Percentiles rank a stretch among this genome's conserved stretches.
Conservation (phyloP, 2,113 vertebrate species). For the Galemys pyrenaicus region DNA sequence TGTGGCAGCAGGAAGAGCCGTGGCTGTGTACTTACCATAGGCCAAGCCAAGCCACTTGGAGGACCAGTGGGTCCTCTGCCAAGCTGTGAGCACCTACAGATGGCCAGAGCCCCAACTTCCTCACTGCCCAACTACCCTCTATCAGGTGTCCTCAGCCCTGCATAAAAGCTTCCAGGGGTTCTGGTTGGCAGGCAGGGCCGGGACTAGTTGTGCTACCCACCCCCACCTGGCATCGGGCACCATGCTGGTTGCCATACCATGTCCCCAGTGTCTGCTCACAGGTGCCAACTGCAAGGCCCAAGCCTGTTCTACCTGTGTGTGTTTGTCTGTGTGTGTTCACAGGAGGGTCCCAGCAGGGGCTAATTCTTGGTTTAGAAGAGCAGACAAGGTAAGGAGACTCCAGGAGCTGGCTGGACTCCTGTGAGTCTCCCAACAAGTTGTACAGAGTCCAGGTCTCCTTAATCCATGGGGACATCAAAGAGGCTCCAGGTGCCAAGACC, state of each 20-base stretch:
- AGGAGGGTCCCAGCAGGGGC: not conserved
- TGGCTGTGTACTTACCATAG: not conserved
- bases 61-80: not conserved
- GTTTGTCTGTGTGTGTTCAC: no score
- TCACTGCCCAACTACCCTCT: no score
- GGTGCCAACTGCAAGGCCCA: not conserved
- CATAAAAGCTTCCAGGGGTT: not conserved
- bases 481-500: no score
- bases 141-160: not conserved
- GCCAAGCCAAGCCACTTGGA: not conserved
- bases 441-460: not conserved
- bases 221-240: fast-evolving
- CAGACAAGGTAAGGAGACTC: no score
- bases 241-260: not conserved
- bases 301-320: not conserved
- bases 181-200: not conserved
- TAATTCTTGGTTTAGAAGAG: not conserved
- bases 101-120: not conserved
- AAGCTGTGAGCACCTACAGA: not conserved
- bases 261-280: not conserved
- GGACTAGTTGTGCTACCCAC: not conserved
- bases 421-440: not conserved
- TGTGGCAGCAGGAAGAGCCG: fast-evolving
- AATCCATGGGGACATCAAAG: not conserved
- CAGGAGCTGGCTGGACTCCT: not conserved